Evolutionary conservation across 2,113 vertebrate genomes (phyloP).

Genomic region (Percina caprodes): DNA sequence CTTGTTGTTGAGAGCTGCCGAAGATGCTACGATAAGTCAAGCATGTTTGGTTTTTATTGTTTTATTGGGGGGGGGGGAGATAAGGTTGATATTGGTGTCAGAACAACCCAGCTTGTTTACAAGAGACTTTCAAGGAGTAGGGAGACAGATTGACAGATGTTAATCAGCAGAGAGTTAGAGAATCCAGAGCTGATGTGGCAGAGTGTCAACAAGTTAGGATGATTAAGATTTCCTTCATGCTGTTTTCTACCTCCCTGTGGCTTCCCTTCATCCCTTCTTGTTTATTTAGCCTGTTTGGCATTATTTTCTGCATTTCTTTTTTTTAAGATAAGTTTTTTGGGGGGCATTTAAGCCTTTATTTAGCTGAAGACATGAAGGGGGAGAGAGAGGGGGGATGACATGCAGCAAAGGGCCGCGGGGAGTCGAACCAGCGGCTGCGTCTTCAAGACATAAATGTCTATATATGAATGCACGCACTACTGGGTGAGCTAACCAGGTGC

Average conservation of each 20-base stretch:
- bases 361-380: no score
- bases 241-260: background rate
- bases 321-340: no score
- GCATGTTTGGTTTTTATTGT: background rate
- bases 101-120: no score
- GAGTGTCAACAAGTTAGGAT: background rate
- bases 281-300: background rate
- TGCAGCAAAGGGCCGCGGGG: no score
- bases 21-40: background rate
- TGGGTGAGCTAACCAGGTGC: no score
- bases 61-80: background rate
- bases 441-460: no score
- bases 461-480: no score
- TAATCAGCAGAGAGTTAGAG: background rate
- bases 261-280: background rate
- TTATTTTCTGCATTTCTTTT: background rate
- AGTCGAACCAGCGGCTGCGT: no score
- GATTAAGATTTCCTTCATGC: background rate
- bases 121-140: background rate
- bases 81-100: no score
- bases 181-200: background rate
- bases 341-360: no score
- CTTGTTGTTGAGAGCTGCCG: background rate
- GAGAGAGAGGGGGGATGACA: no score
- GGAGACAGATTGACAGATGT: background rate